phyloP scores from a whole-genome alignment of 1,140 invertebrate species.

The Andricus grossulariae region DNA sequence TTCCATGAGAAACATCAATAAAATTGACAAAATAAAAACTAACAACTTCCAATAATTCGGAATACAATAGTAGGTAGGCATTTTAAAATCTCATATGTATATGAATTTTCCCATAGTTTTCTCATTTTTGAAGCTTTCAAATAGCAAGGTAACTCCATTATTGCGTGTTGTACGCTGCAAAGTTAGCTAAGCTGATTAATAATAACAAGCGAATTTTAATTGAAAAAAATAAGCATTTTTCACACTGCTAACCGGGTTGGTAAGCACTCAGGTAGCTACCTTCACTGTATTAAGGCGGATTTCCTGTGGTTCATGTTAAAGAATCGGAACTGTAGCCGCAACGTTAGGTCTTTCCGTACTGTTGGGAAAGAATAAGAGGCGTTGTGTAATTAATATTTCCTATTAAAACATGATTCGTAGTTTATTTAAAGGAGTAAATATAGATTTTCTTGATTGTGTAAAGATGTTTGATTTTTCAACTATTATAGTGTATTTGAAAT shows the following conservation, averaged over 20 bases:
- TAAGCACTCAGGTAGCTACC: constrained; percentile 64
- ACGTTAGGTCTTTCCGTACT: constrained; percentile 95
- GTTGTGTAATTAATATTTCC: constrained; percentile 45
- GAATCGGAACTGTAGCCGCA: constrained; percentile 94
- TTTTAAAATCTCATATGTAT: no score
- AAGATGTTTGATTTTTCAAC: background rate
- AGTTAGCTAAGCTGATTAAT: constrained; percentile 27
- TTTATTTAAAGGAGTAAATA: background rate
- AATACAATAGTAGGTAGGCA: no score
- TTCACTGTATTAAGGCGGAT: constrained; percentile 89
- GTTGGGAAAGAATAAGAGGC: constrained; percentile 76
- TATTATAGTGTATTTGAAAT: background rate
- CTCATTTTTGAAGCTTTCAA: no score
- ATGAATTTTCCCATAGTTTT: no score
- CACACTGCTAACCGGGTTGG: constrained; percentile 17
- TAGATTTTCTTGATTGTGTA: background rate
- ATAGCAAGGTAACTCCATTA: no score
- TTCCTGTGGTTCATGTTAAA: constrained; percentile 93
- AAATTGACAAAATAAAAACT: no score
- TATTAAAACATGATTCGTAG: background rate
- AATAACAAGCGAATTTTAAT: constrained; percentile 14
- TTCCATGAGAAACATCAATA: no score
- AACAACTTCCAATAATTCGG: no score
- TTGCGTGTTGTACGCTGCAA: background rate
- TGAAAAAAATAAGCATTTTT: constrained; percentile 29